A percentile compares a stretch with the other conserved stretches of the same genome.
These are phyloP conservation scores for Emesis russula DNA, from an alignment of 2,888 invertebrate genomes.

Conservation along the genomic window DNA sequence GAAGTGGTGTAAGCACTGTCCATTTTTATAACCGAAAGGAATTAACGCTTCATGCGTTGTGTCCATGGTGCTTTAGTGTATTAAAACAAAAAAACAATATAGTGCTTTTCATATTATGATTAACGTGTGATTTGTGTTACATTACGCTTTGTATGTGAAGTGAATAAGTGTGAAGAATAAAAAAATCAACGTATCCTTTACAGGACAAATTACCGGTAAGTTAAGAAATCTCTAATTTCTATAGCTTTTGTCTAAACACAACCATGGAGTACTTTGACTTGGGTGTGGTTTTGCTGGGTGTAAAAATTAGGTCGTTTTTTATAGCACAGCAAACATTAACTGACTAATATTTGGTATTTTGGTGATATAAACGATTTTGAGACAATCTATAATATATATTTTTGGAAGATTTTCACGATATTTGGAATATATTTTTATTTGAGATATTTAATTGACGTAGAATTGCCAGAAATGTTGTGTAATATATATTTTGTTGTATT, in stretches of 20 bases:
- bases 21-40: conserved; percentile 93
- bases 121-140: conserved; percentile 94
- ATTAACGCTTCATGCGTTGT: conserved; percentile 93
- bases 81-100: conserved; percentile 92
- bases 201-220: conserved; percentile 93
- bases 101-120: conserved; percentile 94
- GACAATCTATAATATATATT: too few relatives aligned
- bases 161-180: conserved; percentile 93
- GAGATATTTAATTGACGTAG: not conserved
- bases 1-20: conserved; percentile 92
- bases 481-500: conserved; percentile 71
- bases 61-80: conserved; percentile 94
- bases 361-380: conserved; percentile 49
- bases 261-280: conserved; percentile 76
- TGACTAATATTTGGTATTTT: conserved; percentile 88
- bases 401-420: not conserved
- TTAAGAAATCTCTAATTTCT: conserved; percentile 74
- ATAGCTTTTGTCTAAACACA: not conserved
- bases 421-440: conserved; percentile 35
- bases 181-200: conserved; percentile 91
- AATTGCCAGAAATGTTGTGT: not conserved
- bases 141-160: conserved; percentile 91
- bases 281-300: conserved; percentile 93
- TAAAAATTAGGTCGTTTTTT: conserved; percentile 92
- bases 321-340: conserved; percentile 81